phyloP scores from a whole-genome alignment of 2,888 invertebrate species.

The Ctena decussata region DNA sequence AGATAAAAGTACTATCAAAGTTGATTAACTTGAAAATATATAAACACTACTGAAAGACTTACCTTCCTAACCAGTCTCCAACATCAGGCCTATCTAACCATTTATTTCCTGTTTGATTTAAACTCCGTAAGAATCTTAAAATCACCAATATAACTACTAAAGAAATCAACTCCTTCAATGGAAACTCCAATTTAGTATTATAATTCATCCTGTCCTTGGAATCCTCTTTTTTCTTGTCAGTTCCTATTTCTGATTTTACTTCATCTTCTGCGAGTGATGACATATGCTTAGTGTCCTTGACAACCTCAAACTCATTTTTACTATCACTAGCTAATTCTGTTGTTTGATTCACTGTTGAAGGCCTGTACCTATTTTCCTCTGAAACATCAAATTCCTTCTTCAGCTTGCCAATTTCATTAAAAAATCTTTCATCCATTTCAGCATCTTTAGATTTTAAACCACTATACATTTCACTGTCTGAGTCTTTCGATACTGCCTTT shows the following conservation, averaged over 20 bases:
- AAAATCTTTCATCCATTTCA: not conserved
- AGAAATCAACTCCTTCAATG: not conserved
- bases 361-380: not conserved
- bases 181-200: not conserved
- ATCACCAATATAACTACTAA: conserved; percentile 79
- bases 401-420: not conserved
- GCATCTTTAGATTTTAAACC: not conserved
- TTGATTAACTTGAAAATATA: too few species aligned
- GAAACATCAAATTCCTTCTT: not conserved
- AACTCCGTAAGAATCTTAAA: conserved; percentile 90
- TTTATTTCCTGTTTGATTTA: conserved; percentile 96
- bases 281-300: not conserved
- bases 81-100: conserved; percentile 93
- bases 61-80: conserved; percentile 86
- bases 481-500: not conserved
- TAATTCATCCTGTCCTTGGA: not conserved
- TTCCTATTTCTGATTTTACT: not conserved
- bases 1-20: not conserved
- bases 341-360: not conserved
- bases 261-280: not conserved
- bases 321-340: not conserved
- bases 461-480: too few species aligned
- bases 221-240: not conserved
- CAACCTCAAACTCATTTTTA: not conserved
- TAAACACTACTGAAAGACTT: too few species aligned